Base-by-base conservation (phyloP, 2,888 invertebrate species). In the Alloplasta piceator region DNA sequence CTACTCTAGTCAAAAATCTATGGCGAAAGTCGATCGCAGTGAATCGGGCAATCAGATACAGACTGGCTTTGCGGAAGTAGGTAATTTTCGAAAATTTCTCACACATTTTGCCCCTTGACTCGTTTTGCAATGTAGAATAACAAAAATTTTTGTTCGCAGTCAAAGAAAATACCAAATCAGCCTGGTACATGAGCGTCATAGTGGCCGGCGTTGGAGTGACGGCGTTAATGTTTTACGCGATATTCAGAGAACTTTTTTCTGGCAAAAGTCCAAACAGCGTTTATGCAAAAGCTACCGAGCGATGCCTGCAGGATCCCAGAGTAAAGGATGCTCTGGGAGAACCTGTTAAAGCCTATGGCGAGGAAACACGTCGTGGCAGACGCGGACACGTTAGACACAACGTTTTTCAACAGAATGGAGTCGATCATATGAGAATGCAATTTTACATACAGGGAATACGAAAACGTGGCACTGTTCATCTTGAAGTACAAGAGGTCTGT, bases 131-230 rank as follows among this genome's bases (percentile, higher is more conserved):
- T 10, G 4, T 5, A 0, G 6, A 26, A 36, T 43, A 14, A 7
- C 2, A 36, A 55, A 76, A 55, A 48, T 83, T 83, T 26, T 1
- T 7, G 10, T 60, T 41, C 50, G 1, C 94, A 95, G 96, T 96
- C 1, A 98, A 97, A 91, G 97, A 98, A 93, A 97, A 97, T 12
- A 97, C 98, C 1, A 98, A 98, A 93, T 98, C 98, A 84, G 96
- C 95, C 2, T 96, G 96, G 6, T 98, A 98, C 89, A 94, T 96
- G 86, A 96, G 96, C 10, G 95, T 98, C 1, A 97, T 98, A 84
- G 88, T 98, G 66, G 93, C 95, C 48, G 98, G 98, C 1, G 91
- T 98, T 78, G 96, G 96, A 50, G 95, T 98, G 0, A 97, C 97
- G 52, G 96, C 96, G 36, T 93, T 96, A 2, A 95, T 98, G 91